These are phyloP conservation scores for Gymnorhina tibicen DNA, from an alignment of 2,113 vertebrate species.

Conservation along the genomic window DNA sequence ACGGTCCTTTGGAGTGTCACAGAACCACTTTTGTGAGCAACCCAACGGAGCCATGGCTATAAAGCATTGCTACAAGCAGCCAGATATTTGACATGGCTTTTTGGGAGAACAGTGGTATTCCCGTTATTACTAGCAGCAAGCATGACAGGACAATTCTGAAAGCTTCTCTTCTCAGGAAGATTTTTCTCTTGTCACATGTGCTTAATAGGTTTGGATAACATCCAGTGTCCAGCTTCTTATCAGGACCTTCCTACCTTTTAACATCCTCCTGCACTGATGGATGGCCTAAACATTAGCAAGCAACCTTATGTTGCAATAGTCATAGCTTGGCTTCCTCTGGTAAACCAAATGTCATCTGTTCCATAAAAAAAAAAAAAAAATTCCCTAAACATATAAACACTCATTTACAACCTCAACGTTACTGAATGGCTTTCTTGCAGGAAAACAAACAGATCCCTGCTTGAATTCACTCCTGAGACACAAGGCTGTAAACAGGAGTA, in stretches of 20 bases:
- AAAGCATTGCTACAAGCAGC: neutral
- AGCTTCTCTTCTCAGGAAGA: neutral
- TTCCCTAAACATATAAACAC: conserved; percentile 25
- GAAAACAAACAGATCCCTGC: conserved; percentile 45
- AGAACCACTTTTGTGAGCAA: neutral
- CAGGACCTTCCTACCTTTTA: conserved; percentile 24
- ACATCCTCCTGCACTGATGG: neutral
- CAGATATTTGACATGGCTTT: neutral
- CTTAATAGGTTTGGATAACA: neutral
- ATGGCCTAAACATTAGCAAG: conserved; percentile 37
- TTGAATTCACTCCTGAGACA: conserved; percentile 22
- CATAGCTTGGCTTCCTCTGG: conserved; percentile 44
- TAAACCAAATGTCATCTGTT: conserved; percentile 47
- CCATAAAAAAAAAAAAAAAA: conserved; percentile 17
- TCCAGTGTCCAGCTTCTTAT: conserved; percentile 1
- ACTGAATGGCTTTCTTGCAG: conserved; percentile 29
- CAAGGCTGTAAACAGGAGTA: neutral
- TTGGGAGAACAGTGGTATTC: neutral
- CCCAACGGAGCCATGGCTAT: rapidly evolving
- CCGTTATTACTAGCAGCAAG: neutral
- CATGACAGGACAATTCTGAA: neutral
- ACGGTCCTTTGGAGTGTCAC: neutral
- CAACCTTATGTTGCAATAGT: conserved; percentile 45
- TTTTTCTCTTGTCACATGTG: neutral
- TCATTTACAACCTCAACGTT: neutral